These are phyloP conservation scores for Lanius collurio DNA, from an alignment of 2,113 vertebrate genomes.

Conservation along the genomic window DNA sequence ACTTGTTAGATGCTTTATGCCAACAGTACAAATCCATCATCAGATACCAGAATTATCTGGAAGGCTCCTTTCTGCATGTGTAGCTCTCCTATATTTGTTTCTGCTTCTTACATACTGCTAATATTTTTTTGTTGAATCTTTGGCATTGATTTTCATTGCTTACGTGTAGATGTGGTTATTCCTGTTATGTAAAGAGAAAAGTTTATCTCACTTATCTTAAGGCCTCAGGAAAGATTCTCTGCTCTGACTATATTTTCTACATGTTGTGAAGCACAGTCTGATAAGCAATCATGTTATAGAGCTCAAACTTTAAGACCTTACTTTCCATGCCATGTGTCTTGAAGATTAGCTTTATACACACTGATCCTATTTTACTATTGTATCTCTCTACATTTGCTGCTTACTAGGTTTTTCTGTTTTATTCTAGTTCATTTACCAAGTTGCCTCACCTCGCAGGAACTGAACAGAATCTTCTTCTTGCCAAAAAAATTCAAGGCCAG, in stretches of 20 bases:
- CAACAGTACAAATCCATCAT: neutral
- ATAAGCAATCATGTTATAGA: neutral
- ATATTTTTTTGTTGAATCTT: neutral
- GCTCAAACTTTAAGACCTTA: neutral
- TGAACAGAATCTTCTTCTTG: conserved; percentile 87
- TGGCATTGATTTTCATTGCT: neutral
- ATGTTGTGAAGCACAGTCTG: neutral
- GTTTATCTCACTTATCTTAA: neutral
- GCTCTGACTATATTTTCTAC: neutral
- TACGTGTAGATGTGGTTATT: neutral
- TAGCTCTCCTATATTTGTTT: neutral
- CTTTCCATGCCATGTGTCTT: neutral
- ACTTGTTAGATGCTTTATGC: neutral
- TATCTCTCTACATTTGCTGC: neutral
- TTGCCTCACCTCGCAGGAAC: conserved; percentile 93
- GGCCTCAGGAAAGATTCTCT: neutral
- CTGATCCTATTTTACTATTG: neutral
- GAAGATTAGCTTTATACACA: neutral
- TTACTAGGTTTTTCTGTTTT: conserved; percentile 8
- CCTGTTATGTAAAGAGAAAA: neutral
- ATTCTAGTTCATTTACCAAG: conserved; percentile 84
- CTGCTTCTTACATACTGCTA: neutral
- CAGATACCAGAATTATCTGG: neutral
- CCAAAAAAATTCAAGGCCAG: conserved; percentile 84
- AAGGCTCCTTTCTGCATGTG: neutral